Base-by-base conservation (phyloP, 1,140 invertebrate species). In the Camponotus pennsylvanicus region DNA sequence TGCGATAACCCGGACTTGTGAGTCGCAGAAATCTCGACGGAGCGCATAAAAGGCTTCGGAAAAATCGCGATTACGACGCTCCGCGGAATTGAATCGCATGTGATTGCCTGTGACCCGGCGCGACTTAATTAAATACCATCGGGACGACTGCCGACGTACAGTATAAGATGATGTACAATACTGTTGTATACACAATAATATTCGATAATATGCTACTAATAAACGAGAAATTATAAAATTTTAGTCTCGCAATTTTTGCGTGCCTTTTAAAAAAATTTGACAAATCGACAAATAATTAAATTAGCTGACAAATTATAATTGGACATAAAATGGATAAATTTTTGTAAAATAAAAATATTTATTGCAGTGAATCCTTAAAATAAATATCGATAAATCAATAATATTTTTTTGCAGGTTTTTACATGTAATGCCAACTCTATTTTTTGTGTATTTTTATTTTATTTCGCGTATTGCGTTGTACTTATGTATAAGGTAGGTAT, bases 61-160 rank as follows among this genome's bases (percentile, higher is more conserved):
- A 85, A 78, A 76, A 67, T 78, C 11, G 18, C 59, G 59, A 66
- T 85, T 78, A 85, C 69, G 40, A 37, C 8, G 27, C 4, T 55
- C 45, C 27, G 8, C 40, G 27, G 79, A 83, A 75, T 75, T 83
- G 71, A 83, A 71, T 83, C 79, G 69, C 55, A 40, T 49, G 79
- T 37, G 69, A 61, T 83, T 83, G 79, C 34, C 69, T 83, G 79
- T 83, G 79, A 83, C 79, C 69, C 55, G 69, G 11, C 40, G 69
- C 32, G 55, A n/a, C 42, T 75, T 83, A 83, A 83, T 83, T 83
- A 73, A 83, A 83, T 83, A 73, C n/a, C 55, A 63, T 49, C n/a
- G 4, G 9, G 40, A 63, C 40, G 55, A 61, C 42, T 7, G n/a
- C 15, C 21, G 15, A 57, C 21, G 45, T 0, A 13, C 42, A n/a